Conservation (phyloP, 2,113 vertebrate species). For the Spermophilus dauricus region DNA sequence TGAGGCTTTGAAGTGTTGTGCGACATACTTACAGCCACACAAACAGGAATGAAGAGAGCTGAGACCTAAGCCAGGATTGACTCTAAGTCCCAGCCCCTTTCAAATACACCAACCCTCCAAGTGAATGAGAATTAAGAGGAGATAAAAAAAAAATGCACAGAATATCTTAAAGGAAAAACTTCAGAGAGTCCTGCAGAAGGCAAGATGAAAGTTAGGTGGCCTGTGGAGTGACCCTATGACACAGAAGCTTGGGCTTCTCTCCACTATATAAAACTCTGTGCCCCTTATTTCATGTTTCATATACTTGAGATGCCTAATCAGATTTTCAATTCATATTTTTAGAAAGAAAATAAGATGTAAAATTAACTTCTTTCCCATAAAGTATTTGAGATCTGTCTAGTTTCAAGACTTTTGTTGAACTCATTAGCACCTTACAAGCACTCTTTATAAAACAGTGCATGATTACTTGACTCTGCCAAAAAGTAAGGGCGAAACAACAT, state of each 20-base stretch:
- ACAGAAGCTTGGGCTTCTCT: not conserved
- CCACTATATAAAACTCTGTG: not conserved
- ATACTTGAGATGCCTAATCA: not conserved
- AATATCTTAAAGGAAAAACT: not conserved
- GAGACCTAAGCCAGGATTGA: no score
- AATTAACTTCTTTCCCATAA: conserved; percentile 22
- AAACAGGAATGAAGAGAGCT: no score
- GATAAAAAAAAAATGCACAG: not conserved
- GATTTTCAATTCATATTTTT: not conserved
- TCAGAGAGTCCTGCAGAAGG: not conserved
- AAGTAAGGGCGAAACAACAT: not conserved
- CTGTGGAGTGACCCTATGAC: not conserved
- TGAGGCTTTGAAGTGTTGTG: no score
- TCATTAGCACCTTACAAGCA: not conserved
- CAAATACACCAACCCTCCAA: not conserved
- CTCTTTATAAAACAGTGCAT: not conserved
- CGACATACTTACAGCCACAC: no score
- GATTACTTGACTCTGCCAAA: conserved; percentile 17
- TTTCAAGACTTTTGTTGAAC: not conserved
- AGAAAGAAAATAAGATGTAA: not conserved
- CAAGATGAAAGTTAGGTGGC: not conserved
- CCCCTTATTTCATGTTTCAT: not conserved
- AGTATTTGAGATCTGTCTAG: not conserved
- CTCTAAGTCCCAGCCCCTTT: no score
- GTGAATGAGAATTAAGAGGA: not conserved